Base-by-base conservation (phyloP, 2,888 invertebrate species). In the Cremastinae sp. region DNA sequence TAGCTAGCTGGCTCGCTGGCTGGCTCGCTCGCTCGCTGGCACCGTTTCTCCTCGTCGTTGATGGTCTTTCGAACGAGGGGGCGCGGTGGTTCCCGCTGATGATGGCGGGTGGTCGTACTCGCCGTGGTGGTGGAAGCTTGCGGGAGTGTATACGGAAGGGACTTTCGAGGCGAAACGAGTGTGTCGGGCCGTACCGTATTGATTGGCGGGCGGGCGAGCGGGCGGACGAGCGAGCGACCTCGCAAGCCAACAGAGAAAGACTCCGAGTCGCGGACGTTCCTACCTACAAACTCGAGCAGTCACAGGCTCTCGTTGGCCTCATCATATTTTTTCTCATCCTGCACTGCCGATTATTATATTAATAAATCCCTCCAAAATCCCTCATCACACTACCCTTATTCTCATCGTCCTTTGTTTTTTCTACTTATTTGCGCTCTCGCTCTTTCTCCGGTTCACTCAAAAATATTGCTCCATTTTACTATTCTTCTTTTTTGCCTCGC, bases 1-100 rank as follows among this genome's bases (percentile, higher is more conserved):
- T 54, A 89, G 82, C 87, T 89, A 58, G 89, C 88, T 78, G 90
- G 87, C 82, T 61, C 16, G 79, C 79, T 78, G 73, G 88, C 87
- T 51, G 89, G 82, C 88, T 89, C 61, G 89, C 88, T 78, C 90
- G 87, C 82, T n/a, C 56, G 49, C 65, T 53, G 73, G 22, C 71
- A 59, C 59, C 66, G 90, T 28, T 28, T 28, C 28, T 86, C 72
- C 83, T 20, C 82, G 34, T 58, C 73, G 73, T 47, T 53, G 74
- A 66, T 66, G 61, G 54, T 56, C 75, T 75, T 71, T 75, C 70
- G 75, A 58, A 66, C 71, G 71, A 62, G 75, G 75, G 71, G 75
- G 75, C 75, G 75, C 75, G 59, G 70, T 71, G 71, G 70, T 75
- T 61, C 64, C 36, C 41, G 70, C 58, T 69, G 74, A 61, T 43